phyloP scores from a whole-genome alignment of 1,140 invertebrate genomes.

The Papilio aristodemus region DNA sequence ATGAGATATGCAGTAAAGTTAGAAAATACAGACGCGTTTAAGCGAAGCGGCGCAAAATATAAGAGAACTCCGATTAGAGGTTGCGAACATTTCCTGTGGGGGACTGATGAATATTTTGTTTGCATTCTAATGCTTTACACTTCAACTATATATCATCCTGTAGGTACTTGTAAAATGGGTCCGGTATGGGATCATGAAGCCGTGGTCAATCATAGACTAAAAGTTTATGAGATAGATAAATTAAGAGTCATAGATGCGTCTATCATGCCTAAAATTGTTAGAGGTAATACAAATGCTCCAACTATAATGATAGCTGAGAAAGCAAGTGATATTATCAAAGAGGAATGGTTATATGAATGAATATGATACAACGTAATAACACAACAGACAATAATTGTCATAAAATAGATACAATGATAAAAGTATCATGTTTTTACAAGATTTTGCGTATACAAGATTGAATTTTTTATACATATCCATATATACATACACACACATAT shows the following conservation, averaged over 20 bases:
- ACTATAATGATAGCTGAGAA: slow-evolving; percentile 84
- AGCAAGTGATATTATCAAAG: slow-evolving; percentile 82
- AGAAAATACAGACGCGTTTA: slow-evolving; percentile 82
- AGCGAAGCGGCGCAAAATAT: slow-evolving; percentile 80
- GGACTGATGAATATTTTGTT: slow-evolving; percentile 84
- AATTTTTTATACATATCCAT: too few relatives aligned
- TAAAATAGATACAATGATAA: too few relatives aligned
- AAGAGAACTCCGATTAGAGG: slow-evolving; percentile 82
- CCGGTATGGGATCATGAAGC: slow-evolving; percentile 83
- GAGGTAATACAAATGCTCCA: slow-evolving; percentile 83
- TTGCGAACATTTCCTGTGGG: slow-evolving; percentile 82
- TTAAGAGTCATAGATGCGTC: slow-evolving; percentile 89
- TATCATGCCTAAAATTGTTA: slow-evolving; percentile 84
- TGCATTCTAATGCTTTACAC: slow-evolving; percentile 86
- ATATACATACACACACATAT: too few relatives aligned
- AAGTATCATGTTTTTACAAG: too few relatives aligned
- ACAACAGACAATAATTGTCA: too few relatives aligned
- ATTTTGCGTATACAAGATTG: too few relatives aligned
- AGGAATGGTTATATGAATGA: slow-evolving; percentile 66
- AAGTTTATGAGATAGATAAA: slow-evolving; percentile 85
- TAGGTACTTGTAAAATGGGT: slow-evolving; percentile 94
- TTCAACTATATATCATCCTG: slow-evolving; percentile 88
- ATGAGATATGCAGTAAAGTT: slow-evolving; percentile 81
- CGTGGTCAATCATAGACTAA: slow-evolving; percentile 86
- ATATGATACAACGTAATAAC: too few relatives aligned